Evolutionary conservation across 1,140 invertebrate genomes (phyloP), one percentile per base, ranked within the genome.

Genomic region (Liolophura sinensis): DNA sequence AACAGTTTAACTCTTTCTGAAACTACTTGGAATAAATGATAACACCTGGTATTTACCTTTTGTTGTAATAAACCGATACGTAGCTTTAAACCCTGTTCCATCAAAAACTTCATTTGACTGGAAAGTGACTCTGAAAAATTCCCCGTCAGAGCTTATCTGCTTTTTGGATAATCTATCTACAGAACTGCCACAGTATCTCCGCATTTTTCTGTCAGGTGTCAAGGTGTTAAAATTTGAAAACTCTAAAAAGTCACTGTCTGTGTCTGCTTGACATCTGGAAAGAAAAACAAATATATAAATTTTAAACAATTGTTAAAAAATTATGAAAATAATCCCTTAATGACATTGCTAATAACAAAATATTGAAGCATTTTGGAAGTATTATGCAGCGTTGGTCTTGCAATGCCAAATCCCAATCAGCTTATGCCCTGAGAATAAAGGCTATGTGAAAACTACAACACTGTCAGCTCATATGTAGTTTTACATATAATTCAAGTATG

Each of bases 61-160:
- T 40, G 31, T 5, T 40, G 31, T 40, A 40, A 61, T 62, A 65
- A 97, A 97, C 71, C 91, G 89, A 84, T 95, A 98, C 66, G 90
- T 91, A 0, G 94, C 95, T 78, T 93, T 92, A 82, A 98, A 98
- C 56, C 96, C 96, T 48, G 92, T 94, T 7, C 90, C 93, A 79
- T 98, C 96, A 65, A 96, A 91, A 58, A 93, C 88, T 79, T 95
- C 93, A 82, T 98, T 98, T 6, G 95, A 95, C 74, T 92, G 88
- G 85, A 98, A 97, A 9, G 94, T 94, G 16, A 98, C 92, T 72
- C 95, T 89, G 84, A 97, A 98, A 86, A 97, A 98, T 72, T 92
- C 91, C 52, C 91, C 88, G 78, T 97, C 95, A 16, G 95, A 97
- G 69, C 91, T 89, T 49, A 96, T 89, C 14, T 77, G 65, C 46